Conservation (phyloP, 1,140 invertebrate species). For the Anthonomus grandis region DNA sequence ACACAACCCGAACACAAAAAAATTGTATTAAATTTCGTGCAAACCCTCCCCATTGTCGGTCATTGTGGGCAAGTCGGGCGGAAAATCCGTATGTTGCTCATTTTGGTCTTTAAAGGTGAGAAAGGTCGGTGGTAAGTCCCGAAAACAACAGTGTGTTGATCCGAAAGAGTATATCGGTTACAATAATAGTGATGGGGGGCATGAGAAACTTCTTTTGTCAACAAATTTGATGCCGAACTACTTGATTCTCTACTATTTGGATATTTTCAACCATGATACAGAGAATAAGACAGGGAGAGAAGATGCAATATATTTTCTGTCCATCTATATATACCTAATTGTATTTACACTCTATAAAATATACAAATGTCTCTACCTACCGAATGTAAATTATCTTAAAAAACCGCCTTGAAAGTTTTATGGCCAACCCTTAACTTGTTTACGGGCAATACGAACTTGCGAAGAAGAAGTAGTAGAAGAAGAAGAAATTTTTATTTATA, state of each 20-base stretch:
- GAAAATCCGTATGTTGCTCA: constrained; percentile 12
- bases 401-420: too few species aligned
- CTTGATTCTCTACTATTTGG: too few species aligned
- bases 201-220: background rate
- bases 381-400: too few species aligned
- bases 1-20: background rate
- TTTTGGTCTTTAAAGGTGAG: constrained; percentile 18
- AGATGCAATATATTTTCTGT: too few species aligned
- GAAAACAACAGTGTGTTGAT: background rate
- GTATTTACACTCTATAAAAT: too few species aligned
- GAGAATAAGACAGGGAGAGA: too few species aligned
- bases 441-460: constrained; percentile 10
- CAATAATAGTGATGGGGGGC: background rate
- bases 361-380: too few species aligned
- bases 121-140: background rate
- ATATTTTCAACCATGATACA: too few species aligned
- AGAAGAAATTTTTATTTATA: constrained; percentile 31
- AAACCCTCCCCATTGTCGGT: background rate
- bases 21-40: constrained; percentile 12
- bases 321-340: too few species aligned
- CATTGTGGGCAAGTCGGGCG: constrained; percentile 2
- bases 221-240: too few species aligned
- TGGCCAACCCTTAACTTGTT: constrained; percentile 28
- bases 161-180: too few species aligned
- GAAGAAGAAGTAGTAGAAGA: too few species aligned